Conservation (phyloP, 2,113 vertebrate species). For the Micromys minutus region DNA sequence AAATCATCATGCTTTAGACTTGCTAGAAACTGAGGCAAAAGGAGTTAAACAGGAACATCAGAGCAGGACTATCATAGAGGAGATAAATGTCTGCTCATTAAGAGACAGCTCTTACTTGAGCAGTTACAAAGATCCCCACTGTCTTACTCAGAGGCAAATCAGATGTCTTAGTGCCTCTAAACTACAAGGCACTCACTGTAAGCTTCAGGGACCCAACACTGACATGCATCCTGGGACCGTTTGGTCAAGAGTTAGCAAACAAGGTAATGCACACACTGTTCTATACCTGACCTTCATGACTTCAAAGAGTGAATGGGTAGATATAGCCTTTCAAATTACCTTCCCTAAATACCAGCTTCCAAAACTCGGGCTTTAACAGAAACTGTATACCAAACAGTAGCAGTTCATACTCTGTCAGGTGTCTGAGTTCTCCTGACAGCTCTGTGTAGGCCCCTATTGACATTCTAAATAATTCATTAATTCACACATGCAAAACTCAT, state of each 20-base stretch:
- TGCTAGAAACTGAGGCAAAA: background rate
- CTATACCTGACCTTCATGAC: conserved; percentile 27
- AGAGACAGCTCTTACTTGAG: background rate
- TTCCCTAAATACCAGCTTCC: background rate
- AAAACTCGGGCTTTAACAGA: conserved; percentile 8
- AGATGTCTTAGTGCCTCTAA: background rate
- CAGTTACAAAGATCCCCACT: background rate
- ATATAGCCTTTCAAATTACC: background rate
- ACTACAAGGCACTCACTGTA: background rate
- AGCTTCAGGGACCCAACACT: background rate
- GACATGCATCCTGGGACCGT: background rate
- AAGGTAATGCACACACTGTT: accelerated
- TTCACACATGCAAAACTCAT: conserved; percentile 33
- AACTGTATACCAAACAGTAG: background rate
- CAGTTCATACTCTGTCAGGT: background rate
- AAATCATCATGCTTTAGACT: background rate
- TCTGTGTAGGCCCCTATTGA: conserved; percentile 27
- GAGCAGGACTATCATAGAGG: background rate
- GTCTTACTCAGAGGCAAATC: background rate
- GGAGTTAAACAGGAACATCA: background rate
- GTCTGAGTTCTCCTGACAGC: conserved; percentile 28
- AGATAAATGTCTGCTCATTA: background rate
- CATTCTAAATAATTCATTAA: conserved; percentile 43
- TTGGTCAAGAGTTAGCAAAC: background rate
- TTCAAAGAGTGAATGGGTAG: background rate